Percentiles rank a stretch among this genome's conserved stretches.
Conservation (phyloP, 2,888 invertebrate genomes). For the Xanthia icteritia region DNA sequence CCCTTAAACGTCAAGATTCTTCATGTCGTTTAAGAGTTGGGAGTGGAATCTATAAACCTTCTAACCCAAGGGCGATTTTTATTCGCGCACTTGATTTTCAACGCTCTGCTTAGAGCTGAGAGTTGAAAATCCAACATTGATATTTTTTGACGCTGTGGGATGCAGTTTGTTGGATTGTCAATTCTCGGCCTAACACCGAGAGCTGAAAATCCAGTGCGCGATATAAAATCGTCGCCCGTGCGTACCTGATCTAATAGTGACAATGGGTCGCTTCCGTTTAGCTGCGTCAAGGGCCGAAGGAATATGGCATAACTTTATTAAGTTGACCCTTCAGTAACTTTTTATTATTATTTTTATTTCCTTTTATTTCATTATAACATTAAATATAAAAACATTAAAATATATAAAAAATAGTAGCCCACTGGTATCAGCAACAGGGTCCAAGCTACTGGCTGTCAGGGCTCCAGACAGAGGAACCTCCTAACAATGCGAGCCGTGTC, state of each 20-base stretch:
- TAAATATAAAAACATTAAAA: no score
- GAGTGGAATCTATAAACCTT: neutral
- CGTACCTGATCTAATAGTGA: neutral
- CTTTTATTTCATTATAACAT: no score
- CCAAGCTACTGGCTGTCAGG: no score
- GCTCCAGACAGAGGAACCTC: no score
- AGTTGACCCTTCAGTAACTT: neutral
- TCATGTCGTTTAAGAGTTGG: constrained; percentile 17
- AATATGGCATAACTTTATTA: neutral
- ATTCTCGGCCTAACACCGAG: neutral
- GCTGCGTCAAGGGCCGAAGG: neutral
- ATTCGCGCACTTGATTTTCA: neutral
- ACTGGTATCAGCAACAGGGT: no score
- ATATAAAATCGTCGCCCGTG: neutral
- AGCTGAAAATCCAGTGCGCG: neutral
- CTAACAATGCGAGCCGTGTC: no score
- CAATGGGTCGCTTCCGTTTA: neutral
- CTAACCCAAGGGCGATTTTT: neutral
- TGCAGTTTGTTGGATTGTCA: neutral
- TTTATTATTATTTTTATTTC: no score
- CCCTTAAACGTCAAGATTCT: constrained; percentile 30
- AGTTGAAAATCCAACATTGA: neutral
- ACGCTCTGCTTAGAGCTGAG: neutral
- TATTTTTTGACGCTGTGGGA: no score
- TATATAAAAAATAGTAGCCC: no score